phyloP scores from a whole-genome alignment of 2,888 invertebrate species.

The Leptinotarsa rubiginosa region DNA sequence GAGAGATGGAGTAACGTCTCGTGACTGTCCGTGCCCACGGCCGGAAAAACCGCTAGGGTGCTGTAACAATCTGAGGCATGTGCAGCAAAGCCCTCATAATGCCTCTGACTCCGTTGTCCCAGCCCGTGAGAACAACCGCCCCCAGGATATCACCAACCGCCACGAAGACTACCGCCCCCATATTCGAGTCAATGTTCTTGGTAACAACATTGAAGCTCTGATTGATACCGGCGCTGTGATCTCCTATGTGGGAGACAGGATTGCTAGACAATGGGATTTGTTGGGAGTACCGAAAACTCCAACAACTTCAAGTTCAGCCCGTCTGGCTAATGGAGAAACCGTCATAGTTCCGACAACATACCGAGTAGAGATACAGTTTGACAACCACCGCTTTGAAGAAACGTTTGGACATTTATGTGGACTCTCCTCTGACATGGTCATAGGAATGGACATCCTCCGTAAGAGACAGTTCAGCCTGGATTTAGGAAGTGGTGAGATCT shows the following conservation, averaged over 20 bases:
- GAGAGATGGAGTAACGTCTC: no score
- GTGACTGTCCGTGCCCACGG: no score
- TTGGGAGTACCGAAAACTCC: constrained; percentile 1
- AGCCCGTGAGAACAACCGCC: no score
- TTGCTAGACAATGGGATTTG: not conserved
- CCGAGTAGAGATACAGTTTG: not conserved
- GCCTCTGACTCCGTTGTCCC: no score
- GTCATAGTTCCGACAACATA: not conserved
- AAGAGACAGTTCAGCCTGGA: not conserved
- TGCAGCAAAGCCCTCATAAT: no score
- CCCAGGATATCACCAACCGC: not conserved
- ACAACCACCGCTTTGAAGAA: not conserved
- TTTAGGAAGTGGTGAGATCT: not conserved
- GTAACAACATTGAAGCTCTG: not conserved
- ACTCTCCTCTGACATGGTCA: not conserved
- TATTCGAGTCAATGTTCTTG: not conserved
- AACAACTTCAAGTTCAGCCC: constrained; percentile 1
- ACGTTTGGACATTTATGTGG: not conserved
- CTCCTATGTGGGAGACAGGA: no score
- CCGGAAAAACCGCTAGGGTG: constrained; percentile 17
- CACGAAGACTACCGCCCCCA: no score
- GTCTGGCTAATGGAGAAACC: constrained; percentile 2
- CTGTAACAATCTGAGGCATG: no score
- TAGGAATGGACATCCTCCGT: not conserved
- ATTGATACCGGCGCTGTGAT: no score